phyloP scores from a whole-genome alignment of 1,140 invertebrate species.

The Globodera rostochiensis region DNA sequence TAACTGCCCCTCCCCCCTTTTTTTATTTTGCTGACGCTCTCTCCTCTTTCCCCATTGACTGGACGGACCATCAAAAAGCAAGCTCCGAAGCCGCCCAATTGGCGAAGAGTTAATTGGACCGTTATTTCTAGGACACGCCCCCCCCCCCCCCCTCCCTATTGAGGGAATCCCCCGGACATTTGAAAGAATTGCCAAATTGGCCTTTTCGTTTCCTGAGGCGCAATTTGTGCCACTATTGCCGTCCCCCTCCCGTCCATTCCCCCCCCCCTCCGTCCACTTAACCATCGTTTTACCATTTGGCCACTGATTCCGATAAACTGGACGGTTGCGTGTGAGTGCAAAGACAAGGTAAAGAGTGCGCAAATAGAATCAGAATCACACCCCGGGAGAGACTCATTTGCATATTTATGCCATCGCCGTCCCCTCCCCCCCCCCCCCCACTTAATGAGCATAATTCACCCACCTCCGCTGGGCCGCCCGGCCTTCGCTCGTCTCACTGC shows the following conservation, averaged over 20 bases:
- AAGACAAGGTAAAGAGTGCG: background rate
- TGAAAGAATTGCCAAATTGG: background rate
- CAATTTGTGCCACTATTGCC: background rate
- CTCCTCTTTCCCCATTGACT: no score
- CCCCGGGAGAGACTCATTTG: background rate
- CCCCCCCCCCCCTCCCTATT: background rate
- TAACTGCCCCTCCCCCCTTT: background rate
- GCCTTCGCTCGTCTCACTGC: background rate
- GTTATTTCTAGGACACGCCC: background rate
- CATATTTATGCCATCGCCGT: background rate
- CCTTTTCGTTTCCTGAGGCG: background rate
- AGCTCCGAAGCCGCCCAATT: no score
- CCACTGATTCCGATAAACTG: background rate
- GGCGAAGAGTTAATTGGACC: background rate
- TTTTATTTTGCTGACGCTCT: background rate
- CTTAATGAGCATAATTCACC: constrained; percentile 13
- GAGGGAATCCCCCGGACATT: background rate
- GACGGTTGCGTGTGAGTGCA: background rate
- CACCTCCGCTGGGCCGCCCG: background rate
- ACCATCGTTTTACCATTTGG: background rate
- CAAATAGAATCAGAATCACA: background rate
- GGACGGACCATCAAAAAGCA: no score
- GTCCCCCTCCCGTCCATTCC: background rate
- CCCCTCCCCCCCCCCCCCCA: background rate
- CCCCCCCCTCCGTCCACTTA: background rate